Evolutionary conservation across 2,888 invertebrate genomes (phyloP).

Genomic region (Bedellia somnulentella): DNA sequence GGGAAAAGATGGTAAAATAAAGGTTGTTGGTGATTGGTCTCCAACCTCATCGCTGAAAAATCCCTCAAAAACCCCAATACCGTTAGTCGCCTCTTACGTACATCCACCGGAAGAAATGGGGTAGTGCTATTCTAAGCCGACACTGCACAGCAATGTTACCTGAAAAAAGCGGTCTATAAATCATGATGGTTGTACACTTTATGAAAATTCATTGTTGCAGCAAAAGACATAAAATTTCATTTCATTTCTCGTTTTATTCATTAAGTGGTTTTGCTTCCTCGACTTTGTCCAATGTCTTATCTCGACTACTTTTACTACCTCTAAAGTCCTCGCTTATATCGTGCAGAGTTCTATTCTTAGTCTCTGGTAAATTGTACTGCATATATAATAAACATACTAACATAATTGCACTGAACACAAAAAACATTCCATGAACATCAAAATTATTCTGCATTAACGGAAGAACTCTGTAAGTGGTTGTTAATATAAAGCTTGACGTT

Average conservation of each 20-base stretch:
- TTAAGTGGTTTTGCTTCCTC: slow-evolving; percentile 15
- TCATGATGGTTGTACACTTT: no score
- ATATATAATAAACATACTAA: slow-evolving; percentile 3
- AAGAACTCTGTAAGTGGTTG: background rate
- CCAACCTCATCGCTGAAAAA: no score
- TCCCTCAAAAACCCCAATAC: no score
- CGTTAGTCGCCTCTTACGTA: no score
- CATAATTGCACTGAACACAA: slow-evolving; percentile 2
- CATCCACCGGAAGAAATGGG: no score
- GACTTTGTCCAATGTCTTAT: background rate
- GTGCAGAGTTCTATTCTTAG: slow-evolving; percentile 4
- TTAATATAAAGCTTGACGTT: background rate
- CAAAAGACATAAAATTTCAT: no score
- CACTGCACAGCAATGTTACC: no score
- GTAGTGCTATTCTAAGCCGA: no score
- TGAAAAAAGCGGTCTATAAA: no score
- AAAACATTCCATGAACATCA: slow-evolving; percentile 5
- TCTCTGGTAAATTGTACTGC: slow-evolving; percentile 5
- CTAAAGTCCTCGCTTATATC: slow-evolving; percentile 5
- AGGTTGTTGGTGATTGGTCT: no score
- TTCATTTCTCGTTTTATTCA: slow-evolving; percentile 8
- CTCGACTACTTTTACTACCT: slow-evolving; percentile 1
- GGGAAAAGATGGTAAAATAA: no score
- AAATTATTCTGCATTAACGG: slow-evolving; percentile 3
- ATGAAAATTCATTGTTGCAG: no score